Evolutionary conservation across 1,140 invertebrate genomes (phyloP).

Genomic region (Rhopalosiphum padi): DNA sequence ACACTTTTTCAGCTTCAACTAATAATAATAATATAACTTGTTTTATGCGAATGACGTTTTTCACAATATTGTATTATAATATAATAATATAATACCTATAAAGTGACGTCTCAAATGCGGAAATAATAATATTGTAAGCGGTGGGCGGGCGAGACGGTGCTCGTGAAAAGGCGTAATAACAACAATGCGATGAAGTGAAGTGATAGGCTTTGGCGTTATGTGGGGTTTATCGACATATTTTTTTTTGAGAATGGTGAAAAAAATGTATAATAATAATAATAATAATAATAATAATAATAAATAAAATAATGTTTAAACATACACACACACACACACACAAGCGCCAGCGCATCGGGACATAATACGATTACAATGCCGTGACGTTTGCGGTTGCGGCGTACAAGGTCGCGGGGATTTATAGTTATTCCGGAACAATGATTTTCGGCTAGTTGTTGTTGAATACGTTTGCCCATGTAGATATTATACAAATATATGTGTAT

Average conservation of each 20-base stretch:
- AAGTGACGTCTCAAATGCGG: not conserved
- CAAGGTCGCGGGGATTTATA: not conserved
- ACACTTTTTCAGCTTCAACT: not conserved
- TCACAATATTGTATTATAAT: too few relatives aligned
- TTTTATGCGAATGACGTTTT: not conserved
- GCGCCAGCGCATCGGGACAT: not conserved
- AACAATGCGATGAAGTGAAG: not conserved
- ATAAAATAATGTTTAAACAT: constrained; percentile 4
- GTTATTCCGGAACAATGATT: constrained; percentile 43
- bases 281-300: constrained; percentile 27
- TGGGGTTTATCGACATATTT: constrained; percentile 13
- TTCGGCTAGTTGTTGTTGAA: constrained; percentile 12
- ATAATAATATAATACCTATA: not conserved
- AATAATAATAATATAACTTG: not conserved
- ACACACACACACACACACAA: not conserved
- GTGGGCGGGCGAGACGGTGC: not conserved
- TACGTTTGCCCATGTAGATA: not conserved
- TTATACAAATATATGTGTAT: not conserved
- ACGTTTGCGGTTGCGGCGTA: constrained; percentile 20
- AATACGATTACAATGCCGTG: constrained; percentile 37
- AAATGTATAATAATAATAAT: constrained; percentile 14
- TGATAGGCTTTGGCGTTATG: not conserved
- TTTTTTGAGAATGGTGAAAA: not conserved
- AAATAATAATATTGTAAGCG: not conserved
- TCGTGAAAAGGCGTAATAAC: not conserved